Base-by-base conservation (phyloP, 2,888 invertebrate genomes). In the Empis stercorea region DNA sequence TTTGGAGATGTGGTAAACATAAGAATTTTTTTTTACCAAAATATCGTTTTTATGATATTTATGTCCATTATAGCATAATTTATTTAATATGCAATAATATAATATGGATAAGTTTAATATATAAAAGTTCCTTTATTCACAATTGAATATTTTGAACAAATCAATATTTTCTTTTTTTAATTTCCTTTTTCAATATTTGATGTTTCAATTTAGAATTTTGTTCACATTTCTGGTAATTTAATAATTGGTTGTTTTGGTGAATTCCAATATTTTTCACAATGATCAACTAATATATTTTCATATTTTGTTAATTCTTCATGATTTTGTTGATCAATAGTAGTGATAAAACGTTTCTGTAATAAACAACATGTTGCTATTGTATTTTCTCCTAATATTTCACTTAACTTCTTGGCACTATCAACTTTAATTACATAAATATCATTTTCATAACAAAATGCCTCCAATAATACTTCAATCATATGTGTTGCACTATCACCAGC, bases 381-480 rank as follows among this genome's bases (percentile, higher is more conserved):
- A 71, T 74, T 54, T 66, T 72, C 57, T 73, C 76, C 48, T 70
- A 78, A 66, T 53, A 69, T 68, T 16, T 66, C 61, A 53, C 67
- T 68, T 41, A 70, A 52, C 58, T 73, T 74, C 55, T 72, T 68
- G 41, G 73, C 68, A 51, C 71, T 72, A 55, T 76, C 75, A 43
- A 76, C 82, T 72, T 83, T 80, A 53, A 85, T 77, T 46, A 83
- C 80, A 58, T 81, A 80, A 59, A 86, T 84, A 55, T 80, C 83
- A 52, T 84, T 84, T 65, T 86, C 85, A 36, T 78, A 81, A 65
- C 86, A 86, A 63, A 83, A 84, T 1, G 85, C 85, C 79, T 84
- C 83, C 30, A 85, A 69, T 0, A 85, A 71, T 5, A 85, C 84
- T 60, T 82, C 81, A 59, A 85, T 84, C 74, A 86, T 83, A 60